A percentile compares a stretch with the other conserved stretches of the same genome.
Evolutionary conservation across 1,140 invertebrate species (phyloP).

Genomic region (Branchinecta lynchi): DNA sequence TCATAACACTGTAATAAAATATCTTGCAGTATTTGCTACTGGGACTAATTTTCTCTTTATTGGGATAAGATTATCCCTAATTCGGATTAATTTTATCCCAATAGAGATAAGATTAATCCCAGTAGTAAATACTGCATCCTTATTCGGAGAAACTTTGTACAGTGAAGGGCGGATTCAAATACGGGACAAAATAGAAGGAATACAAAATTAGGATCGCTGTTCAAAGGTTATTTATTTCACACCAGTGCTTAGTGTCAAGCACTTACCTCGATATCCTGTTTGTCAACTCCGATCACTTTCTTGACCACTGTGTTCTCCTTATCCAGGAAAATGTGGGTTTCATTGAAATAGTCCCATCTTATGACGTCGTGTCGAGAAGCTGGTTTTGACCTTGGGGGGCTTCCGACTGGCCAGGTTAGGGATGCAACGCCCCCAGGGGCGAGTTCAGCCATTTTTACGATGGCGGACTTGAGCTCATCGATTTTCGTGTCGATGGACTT

Average conservation of each 20-base stretch:
- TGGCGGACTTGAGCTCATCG: slow-evolving; percentile 26
- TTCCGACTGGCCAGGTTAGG: slow-evolving; percentile 60
- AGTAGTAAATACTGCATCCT: too few species aligned
- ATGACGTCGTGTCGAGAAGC: slow-evolving; percentile 66
- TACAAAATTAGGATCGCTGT: too few species aligned
- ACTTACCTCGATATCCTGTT: slow-evolving; percentile 43
- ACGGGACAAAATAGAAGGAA: too few species aligned
- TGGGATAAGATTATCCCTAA: too few species aligned
- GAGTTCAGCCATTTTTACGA: slow-evolving; percentile 31
- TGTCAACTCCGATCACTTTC: slow-evolving; percentile 41
- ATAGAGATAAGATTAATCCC: too few species aligned
- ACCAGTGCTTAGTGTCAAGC: not conserved
- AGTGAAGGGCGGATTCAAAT: too few species aligned
- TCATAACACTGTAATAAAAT: too few species aligned
- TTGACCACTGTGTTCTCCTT: slow-evolving; percentile 46
- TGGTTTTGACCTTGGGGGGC: slow-evolving; percentile 46
- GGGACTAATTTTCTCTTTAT: too few species aligned
- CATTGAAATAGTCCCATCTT: slow-evolving; percentile 67
- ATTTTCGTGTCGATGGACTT: slow-evolving; percentile 23
- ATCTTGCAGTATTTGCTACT: too few species aligned
- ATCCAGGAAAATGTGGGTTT: slow-evolving; percentile 56
- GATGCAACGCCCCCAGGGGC: slow-evolving; percentile 30
- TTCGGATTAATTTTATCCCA: too few species aligned
- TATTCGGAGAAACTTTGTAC: too few species aligned
- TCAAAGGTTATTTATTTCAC: too few species aligned